Evolutionary conservation across 2,113 vertebrate species (phyloP).

Genomic region (Nothocercus nigrocapillus): DNA sequence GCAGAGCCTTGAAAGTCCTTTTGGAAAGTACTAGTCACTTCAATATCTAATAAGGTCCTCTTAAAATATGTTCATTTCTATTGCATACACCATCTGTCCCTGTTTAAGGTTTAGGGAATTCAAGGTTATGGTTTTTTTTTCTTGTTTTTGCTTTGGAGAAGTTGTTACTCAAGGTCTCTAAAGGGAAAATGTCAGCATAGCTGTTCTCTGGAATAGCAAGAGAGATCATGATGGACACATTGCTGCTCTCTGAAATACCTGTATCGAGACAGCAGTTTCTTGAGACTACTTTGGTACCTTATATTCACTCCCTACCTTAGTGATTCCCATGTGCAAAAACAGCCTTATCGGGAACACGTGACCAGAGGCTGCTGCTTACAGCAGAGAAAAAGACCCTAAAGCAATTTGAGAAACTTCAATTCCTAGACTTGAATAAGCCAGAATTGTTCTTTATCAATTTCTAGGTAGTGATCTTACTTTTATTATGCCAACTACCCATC

Average conservation of each 20-base stretch:
- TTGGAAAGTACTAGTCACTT: not conserved
- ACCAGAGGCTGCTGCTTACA: not conserved
- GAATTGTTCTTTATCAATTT: not conserved
- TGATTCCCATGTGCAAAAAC: not conserved
- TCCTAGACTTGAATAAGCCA: not conserved
- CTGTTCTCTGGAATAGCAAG: not conserved
- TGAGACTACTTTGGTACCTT: not conserved
- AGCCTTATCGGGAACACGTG: not conserved
- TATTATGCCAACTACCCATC: conserved; percentile 12
- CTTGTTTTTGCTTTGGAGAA: not conserved
- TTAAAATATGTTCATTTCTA: not conserved
- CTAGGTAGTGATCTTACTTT: not conserved
- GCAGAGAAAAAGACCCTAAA: not conserved
- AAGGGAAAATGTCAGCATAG: not conserved
- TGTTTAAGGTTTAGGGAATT: not conserved
- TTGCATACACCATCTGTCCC: not conserved
- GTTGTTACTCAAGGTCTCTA: not conserved
- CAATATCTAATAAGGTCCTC: not conserved
- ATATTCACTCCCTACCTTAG: not conserved
- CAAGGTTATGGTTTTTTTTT: not conserved
- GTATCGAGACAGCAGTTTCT: not conserved
- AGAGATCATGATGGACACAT: not conserved
- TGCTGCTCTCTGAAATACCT: not conserved
- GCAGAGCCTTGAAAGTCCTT: not conserved
- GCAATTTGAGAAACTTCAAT: not conserved